phyloP scores from a whole-genome alignment of 2,797 vertebrate genomes.

The Tachyglossus aculeatus region DNA sequence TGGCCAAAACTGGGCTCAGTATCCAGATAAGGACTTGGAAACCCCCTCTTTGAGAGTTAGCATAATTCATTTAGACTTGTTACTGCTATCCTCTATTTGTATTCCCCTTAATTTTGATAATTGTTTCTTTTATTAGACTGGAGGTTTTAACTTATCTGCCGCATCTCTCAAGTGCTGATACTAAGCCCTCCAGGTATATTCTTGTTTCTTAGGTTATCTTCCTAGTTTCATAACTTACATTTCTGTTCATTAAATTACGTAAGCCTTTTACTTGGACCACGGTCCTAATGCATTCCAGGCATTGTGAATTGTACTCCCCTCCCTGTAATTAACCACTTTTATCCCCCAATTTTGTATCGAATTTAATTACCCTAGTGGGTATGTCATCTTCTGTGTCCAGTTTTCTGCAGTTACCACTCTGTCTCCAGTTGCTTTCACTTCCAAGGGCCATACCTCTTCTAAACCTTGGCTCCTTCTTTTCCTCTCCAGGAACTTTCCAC shows the following conservation, averaged over 20 bases:
- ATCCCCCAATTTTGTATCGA: conserved; percentile 27
- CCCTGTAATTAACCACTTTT: neutral
- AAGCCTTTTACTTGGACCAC: conserved; percentile 33
- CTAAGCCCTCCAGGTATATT: conserved; percentile 28
- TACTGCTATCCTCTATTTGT: neutral
- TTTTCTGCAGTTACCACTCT: conserved; percentile 15
- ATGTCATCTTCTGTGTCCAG: neutral
- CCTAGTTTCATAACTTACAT: conserved; percentile 36
- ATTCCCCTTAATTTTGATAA: neutral
- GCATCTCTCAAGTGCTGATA: conserved; percentile 24
- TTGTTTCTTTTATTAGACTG: neutral
- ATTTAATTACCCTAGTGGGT: conserved; percentile 32
- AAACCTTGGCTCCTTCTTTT: conserved; percentile 1
- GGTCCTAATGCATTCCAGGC: conserved; percentile 44
- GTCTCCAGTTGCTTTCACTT: conserved; percentile 20
- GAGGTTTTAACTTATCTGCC: neutral
- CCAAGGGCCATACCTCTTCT: neutral
- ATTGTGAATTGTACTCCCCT: conserved; percentile 7
- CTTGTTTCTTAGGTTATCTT: conserved; percentile 45
- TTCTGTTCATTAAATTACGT: conserved; percentile 51
- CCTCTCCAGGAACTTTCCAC: neutral
- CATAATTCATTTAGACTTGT: conserved; percentile 28
- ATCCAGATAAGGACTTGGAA: conserved; percentile 32
- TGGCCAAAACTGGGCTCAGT: neutral
- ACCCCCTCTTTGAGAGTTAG: conserved; percentile 6